Conservation (phyloP, 92 coral and sea anemone genomes). For the Umimayanthus kanabou region DNA sequence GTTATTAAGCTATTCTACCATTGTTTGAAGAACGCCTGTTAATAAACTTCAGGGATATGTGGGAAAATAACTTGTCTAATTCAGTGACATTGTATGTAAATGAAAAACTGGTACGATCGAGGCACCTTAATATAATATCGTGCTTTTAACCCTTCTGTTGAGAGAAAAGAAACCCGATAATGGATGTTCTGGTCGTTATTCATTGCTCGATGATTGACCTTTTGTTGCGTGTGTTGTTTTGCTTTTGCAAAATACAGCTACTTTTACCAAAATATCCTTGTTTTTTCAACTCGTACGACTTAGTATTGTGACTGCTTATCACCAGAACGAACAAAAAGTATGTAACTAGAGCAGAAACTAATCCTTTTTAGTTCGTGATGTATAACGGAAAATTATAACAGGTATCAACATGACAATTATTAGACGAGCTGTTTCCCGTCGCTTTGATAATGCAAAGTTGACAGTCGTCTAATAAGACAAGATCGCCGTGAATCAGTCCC, state of each 20-base stretch:
- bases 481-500: neutral
- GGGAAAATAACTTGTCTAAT: too few species aligned
- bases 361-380: neutral
- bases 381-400: neutral
- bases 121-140: neutral
- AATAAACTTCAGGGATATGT: too few species aligned
- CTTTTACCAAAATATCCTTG: neutral
- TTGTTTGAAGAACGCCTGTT: too few species aligned
- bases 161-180: neutral
- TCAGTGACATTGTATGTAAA: too few species aligned
- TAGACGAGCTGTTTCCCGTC: slow-evolving; percentile 18
- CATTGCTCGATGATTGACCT: neutral
- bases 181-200: neutral
- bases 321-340: neutral
- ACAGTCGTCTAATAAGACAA: neutral
- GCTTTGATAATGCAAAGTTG: slow-evolving; percentile 33
- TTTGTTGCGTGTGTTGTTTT: neutral
- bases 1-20: too few species aligned
- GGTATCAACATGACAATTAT: neutral
- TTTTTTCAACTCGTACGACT: neutral
- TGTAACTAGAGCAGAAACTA: neutral
- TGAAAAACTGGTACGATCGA: too few species aligned
- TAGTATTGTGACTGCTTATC: neutral
- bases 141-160: neutral
- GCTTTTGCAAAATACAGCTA: too few species aligned